These are phyloP conservation scores for Aspidapion aeneum DNA, from an alignment of 2,888 invertebrate genomes.

Conservation along the genomic window DNA sequence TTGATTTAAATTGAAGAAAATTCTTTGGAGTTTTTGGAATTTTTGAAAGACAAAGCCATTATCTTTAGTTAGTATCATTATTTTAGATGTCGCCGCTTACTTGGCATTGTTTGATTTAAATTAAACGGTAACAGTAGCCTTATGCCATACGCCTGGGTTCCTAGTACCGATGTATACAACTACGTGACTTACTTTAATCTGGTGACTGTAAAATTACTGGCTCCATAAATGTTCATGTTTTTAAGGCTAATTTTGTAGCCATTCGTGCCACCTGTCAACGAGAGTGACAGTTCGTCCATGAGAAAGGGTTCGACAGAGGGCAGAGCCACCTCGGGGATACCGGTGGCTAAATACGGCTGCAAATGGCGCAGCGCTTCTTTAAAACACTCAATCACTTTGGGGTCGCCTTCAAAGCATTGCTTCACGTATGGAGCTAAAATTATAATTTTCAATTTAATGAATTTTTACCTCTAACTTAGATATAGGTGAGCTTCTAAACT, in stretches of 20 bases:
- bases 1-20: no score
- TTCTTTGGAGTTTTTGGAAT: no score
- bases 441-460: no score
- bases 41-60: no score
- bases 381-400: slow-evolving; percentile 57
- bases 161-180: no score
- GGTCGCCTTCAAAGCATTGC: slow-evolving; percentile 62
- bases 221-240: slow-evolving; percentile 60
- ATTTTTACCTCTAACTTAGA: no score
- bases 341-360: slow-evolving; percentile 56
- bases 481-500: no score
- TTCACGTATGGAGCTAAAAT: slow-evolving; percentile 61
- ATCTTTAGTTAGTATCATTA: no score
- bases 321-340: slow-evolving; percentile 62
- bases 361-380: slow-evolving; percentile 56
- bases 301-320: slow-evolving; percentile 65
- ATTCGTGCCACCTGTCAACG: slow-evolving; percentile 53
- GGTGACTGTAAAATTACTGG: slow-evolving; percentile 59
- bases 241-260: slow-evolving; percentile 58
- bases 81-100: no score
- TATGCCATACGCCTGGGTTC: no score
- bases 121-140: no score
- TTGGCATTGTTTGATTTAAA: no score
- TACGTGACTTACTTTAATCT: slow-evolving; percentile 57
- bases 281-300: slow-evolving; percentile 59